Evolutionary conservation across 2,113 vertebrate genomes (phyloP).

Genomic region (Notiomystis cincta): DNA sequence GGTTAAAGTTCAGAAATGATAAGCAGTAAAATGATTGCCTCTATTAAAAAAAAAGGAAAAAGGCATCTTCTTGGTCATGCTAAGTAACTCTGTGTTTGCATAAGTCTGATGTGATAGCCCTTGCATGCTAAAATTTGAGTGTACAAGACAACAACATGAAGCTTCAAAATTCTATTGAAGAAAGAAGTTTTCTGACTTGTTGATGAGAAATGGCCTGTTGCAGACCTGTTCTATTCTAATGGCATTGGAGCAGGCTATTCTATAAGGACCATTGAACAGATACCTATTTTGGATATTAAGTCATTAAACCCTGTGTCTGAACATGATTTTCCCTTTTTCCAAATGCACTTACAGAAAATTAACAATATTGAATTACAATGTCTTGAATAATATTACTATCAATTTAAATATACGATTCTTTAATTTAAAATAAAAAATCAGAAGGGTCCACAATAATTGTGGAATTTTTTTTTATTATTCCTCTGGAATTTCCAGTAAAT

Average conservation of each 20-base stretch:
- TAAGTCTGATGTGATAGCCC: neutral
- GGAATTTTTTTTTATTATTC: neutral
- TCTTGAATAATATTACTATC: neutral
- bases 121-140: neutral
- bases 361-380: slow-evolving; percentile 15
- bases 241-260: neutral
- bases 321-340: neutral
- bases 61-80: neutral
- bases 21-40: neutral
- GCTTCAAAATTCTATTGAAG: neutral
- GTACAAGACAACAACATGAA: neutral
- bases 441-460: slow-evolving; percentile 11
- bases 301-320: neutral
- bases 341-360: slow-evolving; percentile 7
- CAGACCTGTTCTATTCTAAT: neutral
- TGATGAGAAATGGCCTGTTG: neutral
- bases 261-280: neutral
- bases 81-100: neutral
- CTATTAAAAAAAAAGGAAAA: neutral
- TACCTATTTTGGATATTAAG: neutral
- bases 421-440: slow-evolving; percentile 43
- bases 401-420: slow-evolving; percentile 16
- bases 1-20: neutral
- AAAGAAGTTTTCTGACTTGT: neutral
- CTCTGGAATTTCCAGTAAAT: slow-evolving; percentile 26